These are phyloP conservation scores for Euura saliciscinereae DNA, from an alignment of 1,140 invertebrate genomes.

Conservation along the genomic window DNA sequence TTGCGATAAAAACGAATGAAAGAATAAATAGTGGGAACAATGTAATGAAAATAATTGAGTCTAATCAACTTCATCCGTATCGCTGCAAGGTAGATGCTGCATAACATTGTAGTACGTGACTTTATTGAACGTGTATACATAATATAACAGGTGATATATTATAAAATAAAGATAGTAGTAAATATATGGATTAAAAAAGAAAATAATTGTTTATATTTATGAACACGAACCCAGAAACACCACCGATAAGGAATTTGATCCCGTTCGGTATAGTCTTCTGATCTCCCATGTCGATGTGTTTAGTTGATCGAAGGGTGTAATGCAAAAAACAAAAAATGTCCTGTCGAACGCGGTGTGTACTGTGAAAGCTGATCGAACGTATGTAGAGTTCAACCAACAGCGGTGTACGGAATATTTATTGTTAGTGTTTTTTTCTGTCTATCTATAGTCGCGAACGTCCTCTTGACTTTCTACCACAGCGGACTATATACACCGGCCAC, in stretches of 20 bases:
- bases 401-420: not conserved
- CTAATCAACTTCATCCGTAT: no score
- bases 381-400: not conserved
- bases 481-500: not conserved
- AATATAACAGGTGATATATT: no score
- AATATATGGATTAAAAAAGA: no score
- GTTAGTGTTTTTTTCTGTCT: not conserved
- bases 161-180: no score
- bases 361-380: not conserved
- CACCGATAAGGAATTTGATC: conserved; percentile 71
- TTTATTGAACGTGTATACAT: no score
- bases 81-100: no score
- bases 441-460: not conserved
- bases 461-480: not conserved
- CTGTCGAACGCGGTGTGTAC: not conserved
- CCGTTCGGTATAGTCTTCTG: conserved; percentile 62
- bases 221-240: conserved; percentile 70
- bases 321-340: not conserved
- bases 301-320: no score
- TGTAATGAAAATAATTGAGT: no score
- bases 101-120: no score
- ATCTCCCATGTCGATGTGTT: conserved; percentile 12
- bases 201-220: no score
- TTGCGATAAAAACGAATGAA: no score
- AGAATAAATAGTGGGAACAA: no score